Evolutionary conservation across 1,140 invertebrate species (phyloP).

Genomic region (Drosophila busckii): DNA sequence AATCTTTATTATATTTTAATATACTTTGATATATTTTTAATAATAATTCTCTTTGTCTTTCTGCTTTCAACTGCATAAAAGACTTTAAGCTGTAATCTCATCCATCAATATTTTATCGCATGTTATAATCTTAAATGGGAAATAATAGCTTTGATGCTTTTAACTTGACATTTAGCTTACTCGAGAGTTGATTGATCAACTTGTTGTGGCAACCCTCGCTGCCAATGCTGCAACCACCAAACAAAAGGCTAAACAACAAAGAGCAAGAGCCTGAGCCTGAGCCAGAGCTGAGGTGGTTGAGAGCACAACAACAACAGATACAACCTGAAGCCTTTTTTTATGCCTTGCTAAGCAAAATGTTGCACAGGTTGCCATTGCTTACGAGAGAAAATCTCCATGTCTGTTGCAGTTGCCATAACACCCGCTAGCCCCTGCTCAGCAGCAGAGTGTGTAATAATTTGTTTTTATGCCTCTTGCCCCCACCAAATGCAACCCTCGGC

Average conservation of each 20-base stretch:
- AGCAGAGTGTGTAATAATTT: conserved; percentile 67
- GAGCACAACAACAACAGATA: conserved; percentile 32
- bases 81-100: too few relatives aligned
- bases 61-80: too few relatives aligned
- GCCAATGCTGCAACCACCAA: conserved; percentile 45
- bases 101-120: too few relatives aligned
- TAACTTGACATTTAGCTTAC: too few relatives aligned
- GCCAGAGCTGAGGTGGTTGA: too few relatives aligned
- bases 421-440: neutral
- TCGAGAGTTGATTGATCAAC: too few relatives aligned
- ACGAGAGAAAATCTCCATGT: conserved; percentile 39
- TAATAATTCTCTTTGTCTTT: too few relatives aligned
- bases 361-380: conserved; percentile 64
- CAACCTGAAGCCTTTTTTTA: conserved; percentile 50
- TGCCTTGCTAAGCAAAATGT: conserved; percentile 43
- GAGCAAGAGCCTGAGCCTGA: conserved; percentile 46
- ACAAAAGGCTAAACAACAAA: conserved; percentile 63
- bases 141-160: too few relatives aligned
- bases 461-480: conserved; percentile 49
- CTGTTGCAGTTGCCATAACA: conserved; percentile 48
- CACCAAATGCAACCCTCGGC: neutral
- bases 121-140: too few relatives aligned
- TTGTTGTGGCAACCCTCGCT: conserved; percentile 37
- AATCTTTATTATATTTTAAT: too few relatives aligned
- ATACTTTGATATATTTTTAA: too few relatives aligned